A percentile compares a stretch with the other conserved stretches of the same genome.
phyloP scores from a whole-genome alignment of 2,888 invertebrate genomes.

The Leptura quadrifasciata region DNA sequence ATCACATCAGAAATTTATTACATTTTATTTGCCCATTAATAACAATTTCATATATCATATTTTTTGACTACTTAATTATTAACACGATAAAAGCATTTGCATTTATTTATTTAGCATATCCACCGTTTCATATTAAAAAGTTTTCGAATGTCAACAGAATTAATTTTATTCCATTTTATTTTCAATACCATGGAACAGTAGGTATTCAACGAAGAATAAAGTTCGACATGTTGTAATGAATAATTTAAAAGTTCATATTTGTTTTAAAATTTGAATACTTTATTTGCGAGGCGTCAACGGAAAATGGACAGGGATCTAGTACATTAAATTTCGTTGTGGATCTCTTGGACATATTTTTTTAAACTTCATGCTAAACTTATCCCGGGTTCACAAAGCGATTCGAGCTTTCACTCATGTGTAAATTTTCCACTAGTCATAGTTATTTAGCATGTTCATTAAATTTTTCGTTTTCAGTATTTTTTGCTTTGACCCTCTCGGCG shows the following conservation, averaged over 20 bases:
- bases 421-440: no score
- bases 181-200: not conserved
- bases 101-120: not conserved
- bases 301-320: no score
- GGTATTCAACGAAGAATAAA: not conserved
- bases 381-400: no score
- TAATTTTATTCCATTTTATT: not conserved
- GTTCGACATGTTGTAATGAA: not conserved
- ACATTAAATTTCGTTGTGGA: no score
- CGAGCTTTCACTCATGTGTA: no score
- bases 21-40: not conserved
- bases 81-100: not conserved
- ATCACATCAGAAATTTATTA: not conserved
- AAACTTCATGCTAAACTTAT: no score
- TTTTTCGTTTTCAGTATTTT: no score
- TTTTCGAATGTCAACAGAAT: not conserved
- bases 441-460: no score
- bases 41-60: not conserved
- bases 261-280: not conserved
- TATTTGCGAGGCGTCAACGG: not conserved
- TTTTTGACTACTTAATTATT: not conserved
- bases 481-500: no score
- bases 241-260: not conserved
- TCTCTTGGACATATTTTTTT: no score
- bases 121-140: not conserved